Conservation (phyloP, 2,113 vertebrate genomes). For the Urocitellus parryii region DNA sequence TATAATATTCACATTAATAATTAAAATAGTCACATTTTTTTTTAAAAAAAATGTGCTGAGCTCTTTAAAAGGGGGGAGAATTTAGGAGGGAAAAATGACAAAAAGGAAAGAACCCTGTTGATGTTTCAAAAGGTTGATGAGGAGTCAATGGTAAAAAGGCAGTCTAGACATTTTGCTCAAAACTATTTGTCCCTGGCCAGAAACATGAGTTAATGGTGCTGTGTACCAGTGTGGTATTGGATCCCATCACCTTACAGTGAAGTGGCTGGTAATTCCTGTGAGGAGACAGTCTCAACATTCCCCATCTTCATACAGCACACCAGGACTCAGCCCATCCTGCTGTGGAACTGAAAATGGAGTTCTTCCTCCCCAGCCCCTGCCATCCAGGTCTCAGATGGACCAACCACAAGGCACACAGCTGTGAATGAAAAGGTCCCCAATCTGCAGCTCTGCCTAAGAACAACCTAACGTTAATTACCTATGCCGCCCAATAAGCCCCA, state of each 20-base stretch:
- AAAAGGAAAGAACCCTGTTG: background rate
- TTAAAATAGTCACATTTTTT: background rate
- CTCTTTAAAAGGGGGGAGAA: background rate
- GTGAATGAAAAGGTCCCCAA: slow-evolving; percentile 71
- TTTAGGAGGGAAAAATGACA: background rate
- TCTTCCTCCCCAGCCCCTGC: background rate
- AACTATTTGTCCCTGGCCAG: background rate
- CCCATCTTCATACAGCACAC: background rate
- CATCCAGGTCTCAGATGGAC: slow-evolving; percentile 60
- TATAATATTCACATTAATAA: background rate
- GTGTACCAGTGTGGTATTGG: background rate
- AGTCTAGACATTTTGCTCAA: background rate
- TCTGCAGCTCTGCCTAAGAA: slow-evolving; percentile 58
- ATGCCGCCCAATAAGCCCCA: slow-evolving; percentile 67
- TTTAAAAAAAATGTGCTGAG: background rate
- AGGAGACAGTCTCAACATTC: background rate
- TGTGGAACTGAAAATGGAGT: background rate
- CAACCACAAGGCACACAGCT: slow-evolving; percentile 54
- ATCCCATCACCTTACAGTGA: background rate
- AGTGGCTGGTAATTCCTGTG: background rate
- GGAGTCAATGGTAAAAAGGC: background rate
- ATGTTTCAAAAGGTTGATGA: background rate
- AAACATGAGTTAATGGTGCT: background rate
- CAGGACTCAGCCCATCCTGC: background rate
- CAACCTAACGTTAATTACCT: slow-evolving; percentile 69